Conservation (phyloP, 1,140 invertebrate species). For the Psix sp. region DNA sequence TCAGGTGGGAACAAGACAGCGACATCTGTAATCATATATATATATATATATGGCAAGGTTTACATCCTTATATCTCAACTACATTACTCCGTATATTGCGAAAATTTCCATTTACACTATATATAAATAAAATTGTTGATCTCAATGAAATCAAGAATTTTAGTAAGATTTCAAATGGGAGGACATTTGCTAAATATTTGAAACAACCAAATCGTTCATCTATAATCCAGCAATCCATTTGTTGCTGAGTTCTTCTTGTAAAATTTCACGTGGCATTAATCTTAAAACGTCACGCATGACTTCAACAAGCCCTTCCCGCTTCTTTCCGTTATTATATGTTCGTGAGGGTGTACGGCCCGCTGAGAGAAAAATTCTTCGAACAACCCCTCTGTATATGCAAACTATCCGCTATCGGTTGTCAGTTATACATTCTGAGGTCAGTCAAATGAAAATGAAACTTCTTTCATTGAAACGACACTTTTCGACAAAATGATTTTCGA, state of each 20-base stretch:
- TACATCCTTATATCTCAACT: constrained; percentile 15
- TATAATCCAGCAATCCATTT: too few relatives aligned
- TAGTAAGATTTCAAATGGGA: too few relatives aligned
- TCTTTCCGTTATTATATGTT: constrained; percentile 44
- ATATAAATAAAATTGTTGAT: too few relatives aligned
- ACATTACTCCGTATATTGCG: constrained; percentile 19
- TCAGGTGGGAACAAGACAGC: constrained; percentile 37
- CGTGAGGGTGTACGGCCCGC: constrained; percentile 18
- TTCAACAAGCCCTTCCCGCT: constrained; percentile 30
- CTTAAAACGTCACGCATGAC: constrained; percentile 48
- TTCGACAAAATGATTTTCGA: constrained; percentile 22
- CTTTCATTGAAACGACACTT: constrained; percentile 42
- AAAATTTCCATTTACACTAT: constrained; percentile 20
- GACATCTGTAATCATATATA: constrained; percentile 38
- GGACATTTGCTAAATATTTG: too few relatives aligned
- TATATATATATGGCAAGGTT: too few relatives aligned
- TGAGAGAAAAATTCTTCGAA: constrained; percentile 40
- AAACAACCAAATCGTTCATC: too few relatives aligned
- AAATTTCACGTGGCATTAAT: constrained; percentile 45
- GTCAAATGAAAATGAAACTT: constrained; percentile 49
- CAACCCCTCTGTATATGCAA: constrained; percentile 42
- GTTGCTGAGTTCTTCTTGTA: constrained; percentile 9
- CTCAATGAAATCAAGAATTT: too few relatives aligned
- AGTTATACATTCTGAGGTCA: constrained; percentile 46
- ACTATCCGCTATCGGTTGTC: constrained; percentile 50